phyloP scores from a whole-genome alignment of 2,797 vertebrate species.

The Dicrostonyx torquatus region DNA sequence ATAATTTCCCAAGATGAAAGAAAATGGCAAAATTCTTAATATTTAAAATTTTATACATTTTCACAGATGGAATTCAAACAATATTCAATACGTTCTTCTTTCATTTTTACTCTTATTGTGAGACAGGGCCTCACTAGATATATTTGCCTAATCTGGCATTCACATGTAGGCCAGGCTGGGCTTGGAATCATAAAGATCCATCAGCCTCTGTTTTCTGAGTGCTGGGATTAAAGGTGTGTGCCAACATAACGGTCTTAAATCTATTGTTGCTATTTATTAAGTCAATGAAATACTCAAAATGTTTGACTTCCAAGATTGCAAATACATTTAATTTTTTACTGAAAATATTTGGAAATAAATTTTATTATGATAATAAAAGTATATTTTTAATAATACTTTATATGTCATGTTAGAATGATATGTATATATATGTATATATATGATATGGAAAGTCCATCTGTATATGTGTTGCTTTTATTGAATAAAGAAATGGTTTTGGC shows the following conservation, averaged over 20 bases:
- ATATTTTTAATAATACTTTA: constrained; percentile 18
- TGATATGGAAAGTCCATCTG: too few species aligned
- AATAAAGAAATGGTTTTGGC: too few species aligned
- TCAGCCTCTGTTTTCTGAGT: not conserved
- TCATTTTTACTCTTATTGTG: not conserved
- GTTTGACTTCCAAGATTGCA: not conserved
- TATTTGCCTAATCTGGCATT: not conserved
- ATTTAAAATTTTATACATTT: constrained; percentile 29
- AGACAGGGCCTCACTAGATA: not conserved
- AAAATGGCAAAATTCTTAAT: not conserved
- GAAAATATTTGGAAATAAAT: not conserved
- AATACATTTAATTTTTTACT: not conserved
- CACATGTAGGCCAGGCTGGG: not conserved
- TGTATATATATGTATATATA: not conserved
- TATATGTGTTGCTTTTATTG: too few species aligned
- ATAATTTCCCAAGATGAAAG: not conserved
- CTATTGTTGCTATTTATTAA: not conserved
- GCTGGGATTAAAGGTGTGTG: not conserved
- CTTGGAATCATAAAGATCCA: not conserved
- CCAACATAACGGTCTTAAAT: not conserved
- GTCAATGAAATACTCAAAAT: not conserved
- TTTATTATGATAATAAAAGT: not conserved
- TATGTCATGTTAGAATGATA: not conserved
- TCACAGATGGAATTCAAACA: not conserved
- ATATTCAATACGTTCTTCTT: not conserved